These are phyloP conservation scores for Muscidifurax raptorellus DNA, from an alignment of 1,140 invertebrate species.

Conservation along the genomic window DNA sequence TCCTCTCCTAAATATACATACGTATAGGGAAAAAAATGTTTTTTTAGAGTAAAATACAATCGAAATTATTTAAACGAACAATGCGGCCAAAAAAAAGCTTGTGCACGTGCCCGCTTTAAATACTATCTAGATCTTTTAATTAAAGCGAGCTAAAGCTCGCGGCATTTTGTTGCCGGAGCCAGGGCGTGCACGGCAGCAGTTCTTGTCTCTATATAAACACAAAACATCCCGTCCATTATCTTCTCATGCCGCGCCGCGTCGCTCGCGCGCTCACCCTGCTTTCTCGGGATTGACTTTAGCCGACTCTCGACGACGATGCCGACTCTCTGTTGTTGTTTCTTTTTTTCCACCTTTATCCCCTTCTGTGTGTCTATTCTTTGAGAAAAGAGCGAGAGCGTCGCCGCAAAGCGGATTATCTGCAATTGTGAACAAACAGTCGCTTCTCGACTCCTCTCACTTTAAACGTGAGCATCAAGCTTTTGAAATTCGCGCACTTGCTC, in stretches of 20 bases:
- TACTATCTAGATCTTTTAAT: background rate
- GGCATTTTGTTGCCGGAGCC: background rate
- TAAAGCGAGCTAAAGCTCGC: background rate
- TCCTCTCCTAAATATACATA: no score
- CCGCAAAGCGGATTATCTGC: constrained; percentile 10
- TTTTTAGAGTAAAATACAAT: background rate
- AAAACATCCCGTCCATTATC: constrained; percentile 17
- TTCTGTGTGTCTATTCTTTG: background rate
- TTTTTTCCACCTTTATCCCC: background rate
- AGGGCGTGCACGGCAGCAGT: background rate
- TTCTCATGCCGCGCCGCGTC: background rate
- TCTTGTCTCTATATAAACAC: constrained; percentile 2
- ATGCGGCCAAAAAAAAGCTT: background rate
- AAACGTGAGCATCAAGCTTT: background rate
- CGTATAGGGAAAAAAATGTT: background rate
- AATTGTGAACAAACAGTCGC: background rate
- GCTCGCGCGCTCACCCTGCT: background rate
- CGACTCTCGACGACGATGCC: background rate
- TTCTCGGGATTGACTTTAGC: constrained; percentile 12
- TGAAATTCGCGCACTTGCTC: no score
- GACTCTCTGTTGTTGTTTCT: background rate
- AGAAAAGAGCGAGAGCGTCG: background rate
- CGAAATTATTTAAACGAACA: background rate
- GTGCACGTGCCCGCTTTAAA: background rate
- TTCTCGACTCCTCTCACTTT: background rate